Base-by-base conservation (phyloP, 1,140 invertebrate genomes). In the Antheraea mylitta region DNA sequence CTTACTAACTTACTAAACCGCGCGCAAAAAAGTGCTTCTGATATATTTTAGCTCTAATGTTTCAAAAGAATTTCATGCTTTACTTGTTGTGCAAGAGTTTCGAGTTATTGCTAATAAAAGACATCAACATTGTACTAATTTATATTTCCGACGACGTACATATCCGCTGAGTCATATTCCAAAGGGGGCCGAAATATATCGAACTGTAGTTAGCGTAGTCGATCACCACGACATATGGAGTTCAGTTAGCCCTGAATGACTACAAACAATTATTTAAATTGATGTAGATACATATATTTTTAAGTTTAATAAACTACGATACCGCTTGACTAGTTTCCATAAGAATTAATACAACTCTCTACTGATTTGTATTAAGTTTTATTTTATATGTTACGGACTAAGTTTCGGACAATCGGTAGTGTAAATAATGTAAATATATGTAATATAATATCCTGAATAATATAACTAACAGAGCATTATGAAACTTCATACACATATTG, bases 121-220 rank as follows among this genome's bases (percentile, higher is more conserved):
- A 53, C 45, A 16, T 53, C 38, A 7, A 42, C 7, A 53, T 53
- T 53, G 45, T 53, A 53, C 45, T n/a, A 53, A 53, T 53, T 53
- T 53, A 13, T 53, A 53, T 53, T n/a, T 13, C 45, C 45, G 1
- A 53, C 45, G 16, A 53, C 7, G 38, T 42, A 42, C 7, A 71
- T 61, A 42, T 42, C 37, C 53, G 85, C 83, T 82, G 76, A 85
- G 79, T 87, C 85, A 87, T 67, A 62, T 58, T 68, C 59, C 69
- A 68, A 58, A 70, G 78, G 80, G 82, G 72, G 81, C 72, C 58
- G 71, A 64, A 19, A 38, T 22, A 67, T 74, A 74, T 76, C 74
- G 76, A 84, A 83, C 78, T 78, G 81, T 87, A 85, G 81, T 84
- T 75, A 82, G 74, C 79, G 77, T 76, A 69, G 45, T 53, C 45